Evolutionary conservation across 2,113 vertebrate genomes (phyloP).

Genomic region (Periophthalmus modestus): DNA sequence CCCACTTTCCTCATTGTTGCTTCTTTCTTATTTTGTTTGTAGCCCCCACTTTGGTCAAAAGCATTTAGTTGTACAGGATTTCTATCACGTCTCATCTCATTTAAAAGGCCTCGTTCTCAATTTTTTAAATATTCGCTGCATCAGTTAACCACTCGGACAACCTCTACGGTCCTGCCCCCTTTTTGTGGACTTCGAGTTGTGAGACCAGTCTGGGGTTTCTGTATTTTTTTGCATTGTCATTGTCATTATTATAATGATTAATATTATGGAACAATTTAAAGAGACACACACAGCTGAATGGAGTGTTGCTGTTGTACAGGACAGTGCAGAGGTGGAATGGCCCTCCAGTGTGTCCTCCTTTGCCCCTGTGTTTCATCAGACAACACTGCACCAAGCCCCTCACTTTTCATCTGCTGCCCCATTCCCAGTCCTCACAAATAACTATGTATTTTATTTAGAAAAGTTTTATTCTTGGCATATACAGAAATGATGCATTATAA

Average conservation of each 20-base stretch:
- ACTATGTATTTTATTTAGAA: slow-evolving; percentile 84
- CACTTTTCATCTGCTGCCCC: slow-evolving; percentile 61
- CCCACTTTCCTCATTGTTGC: slow-evolving; percentile 38
- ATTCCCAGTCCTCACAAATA: slow-evolving; percentile 58
- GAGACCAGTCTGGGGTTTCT: slow-evolving; percentile 67
- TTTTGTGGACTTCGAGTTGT: slow-evolving; percentile 65
- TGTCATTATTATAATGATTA: slow-evolving; percentile 46
- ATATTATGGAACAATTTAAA: slow-evolving; percentile 53
- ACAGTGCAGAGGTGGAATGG: slow-evolving; percentile 41
- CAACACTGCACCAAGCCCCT: slow-evolving; percentile 22
- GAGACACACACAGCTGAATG: slow-evolving; percentile 23
- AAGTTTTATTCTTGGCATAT: slow-evolving; percentile 83
- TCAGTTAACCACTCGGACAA: slow-evolving; percentile 51
- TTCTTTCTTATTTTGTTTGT: slow-evolving; percentile 55
- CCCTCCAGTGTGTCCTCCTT: slow-evolving; percentile 29
- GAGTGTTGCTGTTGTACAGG: slow-evolving; percentile 46
- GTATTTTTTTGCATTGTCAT: slow-evolving; percentile 70
- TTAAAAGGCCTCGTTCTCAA: slow-evolving; percentile 43
- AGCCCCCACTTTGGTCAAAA: slow-evolving; percentile 3
- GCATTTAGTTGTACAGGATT: slow-evolving; percentile 23
- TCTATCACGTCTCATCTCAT: slow-evolving; percentile 34
- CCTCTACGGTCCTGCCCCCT: slow-evolving; percentile 47
- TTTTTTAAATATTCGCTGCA: slow-evolving; percentile 36
- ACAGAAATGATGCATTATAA: slow-evolving; percentile 81
- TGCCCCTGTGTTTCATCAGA: slow-evolving; percentile 25